Evolutionary conservation across 2,113 vertebrate species (phyloP), one percentile per base, ranked within the genome.

Genomic region (Eulemur macaco): DNA sequence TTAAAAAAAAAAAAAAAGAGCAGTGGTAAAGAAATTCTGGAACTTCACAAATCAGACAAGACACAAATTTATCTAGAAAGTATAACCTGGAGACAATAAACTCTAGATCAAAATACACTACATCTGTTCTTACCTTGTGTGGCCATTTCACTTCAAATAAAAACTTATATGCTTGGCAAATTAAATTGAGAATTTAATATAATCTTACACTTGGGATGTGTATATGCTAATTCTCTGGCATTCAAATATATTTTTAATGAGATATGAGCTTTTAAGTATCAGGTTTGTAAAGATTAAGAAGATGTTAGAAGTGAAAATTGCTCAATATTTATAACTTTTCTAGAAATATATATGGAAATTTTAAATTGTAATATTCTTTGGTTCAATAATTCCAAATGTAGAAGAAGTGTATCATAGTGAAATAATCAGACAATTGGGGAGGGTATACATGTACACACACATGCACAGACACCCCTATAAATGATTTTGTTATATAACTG

Each of bases 161-260:
- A 94, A 84, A 80, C 47, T 73, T 86, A 9, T 76, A 50, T 89
- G 23, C n/a, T 95, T 92, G 37, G 94, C 56, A 96, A 95, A 87
- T 89, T 31, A 92, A 89, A 94, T 56, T 80, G 56, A 77, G 47
- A 83, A 64, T 23, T 90, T 89, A 71, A 80, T 68, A 39, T 73
- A 96, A 91, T 86, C 52, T 85, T 81, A 84, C 5, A 74, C 31
- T 88, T 95, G 27, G n/a, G 21, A 73, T 77, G 2, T 91, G 31
- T 91, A 11, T 95, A 37, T 89, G 63, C 13, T 94, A 69, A 81
- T 88, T 81, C 25, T 88, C 50, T 88, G 83, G 27, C 58, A 76
- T 90, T 94, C 66, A 89, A 66, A 81, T 81, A 88, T 54, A 91
- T 73, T 95, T 96, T 96, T 85, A 96, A 81, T 91, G 60, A 97